A percentile compares a stretch with the other conserved stretches of the same genome.
phyloP scores from a whole-genome alignment of 2,797 vertebrate genomes.

The Heteromormyrus szaboi region DNA sequence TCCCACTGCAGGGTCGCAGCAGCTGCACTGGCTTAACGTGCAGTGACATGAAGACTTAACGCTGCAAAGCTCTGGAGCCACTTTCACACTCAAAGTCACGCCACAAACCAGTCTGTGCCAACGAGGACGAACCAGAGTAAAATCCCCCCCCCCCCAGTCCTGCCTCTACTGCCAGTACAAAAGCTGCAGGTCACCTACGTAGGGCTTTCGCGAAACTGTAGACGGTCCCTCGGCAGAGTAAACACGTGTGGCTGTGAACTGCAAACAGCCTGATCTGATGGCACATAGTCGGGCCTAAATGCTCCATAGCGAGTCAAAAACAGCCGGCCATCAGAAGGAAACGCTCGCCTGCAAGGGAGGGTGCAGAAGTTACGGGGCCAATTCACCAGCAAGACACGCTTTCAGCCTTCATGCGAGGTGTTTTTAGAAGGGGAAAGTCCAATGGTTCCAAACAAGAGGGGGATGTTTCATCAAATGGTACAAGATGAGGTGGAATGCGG shows the following conservation, averaged over 20 bases:
- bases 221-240: slow-evolving; percentile 16
- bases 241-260: slow-evolving; percentile 43
- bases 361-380: neutral
- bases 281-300: slow-evolving; percentile 39
- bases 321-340: slow-evolving; percentile 40
- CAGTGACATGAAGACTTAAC: neutral
- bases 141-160: neutral
- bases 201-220: slow-evolving; percentile 12
- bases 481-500: neutral
- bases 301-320: slow-evolving; percentile 50
- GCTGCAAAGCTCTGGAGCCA: neutral
- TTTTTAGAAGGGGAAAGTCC: neutral
- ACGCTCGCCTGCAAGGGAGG: slow-evolving; percentile 19
- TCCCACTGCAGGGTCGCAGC: neutral
- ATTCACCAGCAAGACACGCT: neutral
- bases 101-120: neutral
- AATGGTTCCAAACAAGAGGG: neutral
- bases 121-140: neutral
- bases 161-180: neutral
- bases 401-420: neutral
- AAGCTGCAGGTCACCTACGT: neutral
- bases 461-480: neutral
- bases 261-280: slow-evolving; percentile 40
- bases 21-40: neutral
- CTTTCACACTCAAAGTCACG: neutral